A percentile compares a stretch with the other conserved stretches of the same genome.
phyloP scores from a whole-genome alignment of 2,113 vertebrate genomes.

The Poeciliopsis prolifica region DNA sequence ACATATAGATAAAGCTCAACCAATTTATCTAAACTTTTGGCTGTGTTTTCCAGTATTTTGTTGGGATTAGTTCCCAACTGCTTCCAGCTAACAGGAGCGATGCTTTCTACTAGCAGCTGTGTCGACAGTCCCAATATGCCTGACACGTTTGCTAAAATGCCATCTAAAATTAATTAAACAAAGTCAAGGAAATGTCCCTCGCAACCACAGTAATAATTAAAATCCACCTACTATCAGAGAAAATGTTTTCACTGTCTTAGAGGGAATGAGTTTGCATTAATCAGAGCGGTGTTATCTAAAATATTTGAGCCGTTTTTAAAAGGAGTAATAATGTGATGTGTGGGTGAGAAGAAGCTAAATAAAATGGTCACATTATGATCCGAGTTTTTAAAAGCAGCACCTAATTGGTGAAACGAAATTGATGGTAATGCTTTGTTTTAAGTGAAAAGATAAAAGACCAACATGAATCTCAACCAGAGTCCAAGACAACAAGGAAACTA shows the following conservation, averaged over 20 bases:
- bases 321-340: constrained; percentile 12
- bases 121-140: constrained; percentile 48
- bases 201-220: constrained; percentile 32
- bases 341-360: constrained; percentile 49
- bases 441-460: constrained; percentile 54
- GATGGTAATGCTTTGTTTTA: constrained; percentile 47
- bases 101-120: constrained; percentile 34
- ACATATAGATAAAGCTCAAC: constrained; percentile 14
- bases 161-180: constrained; percentile 38
- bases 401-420: constrained; percentile 38
- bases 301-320: constrained; percentile 46
- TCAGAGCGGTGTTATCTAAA: constrained; percentile 31
- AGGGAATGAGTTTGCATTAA: constrained; percentile 41
- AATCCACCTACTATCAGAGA: constrained; percentile 47
- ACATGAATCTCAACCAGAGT: constrained; percentile 47
- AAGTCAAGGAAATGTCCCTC: constrained; percentile 34
- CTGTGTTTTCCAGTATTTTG: constrained; percentile 9
- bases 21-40: constrained; percentile 23
- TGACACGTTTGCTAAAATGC: constrained; percentile 49
- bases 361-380: constrained; percentile 31
- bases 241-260: constrained; percentile 46
- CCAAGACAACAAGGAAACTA: constrained; percentile 50
- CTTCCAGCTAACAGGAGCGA: constrained; percentile 30
- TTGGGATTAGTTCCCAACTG: constrained; percentile 32
- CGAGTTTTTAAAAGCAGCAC: constrained; percentile 39